Percentiles rank a stretch among this genome's conserved stretches.
These are phyloP conservation scores for Napeogenes sylphis DNA, from an alignment of 2,888 invertebrate species.

Conservation along the genomic window DNA sequence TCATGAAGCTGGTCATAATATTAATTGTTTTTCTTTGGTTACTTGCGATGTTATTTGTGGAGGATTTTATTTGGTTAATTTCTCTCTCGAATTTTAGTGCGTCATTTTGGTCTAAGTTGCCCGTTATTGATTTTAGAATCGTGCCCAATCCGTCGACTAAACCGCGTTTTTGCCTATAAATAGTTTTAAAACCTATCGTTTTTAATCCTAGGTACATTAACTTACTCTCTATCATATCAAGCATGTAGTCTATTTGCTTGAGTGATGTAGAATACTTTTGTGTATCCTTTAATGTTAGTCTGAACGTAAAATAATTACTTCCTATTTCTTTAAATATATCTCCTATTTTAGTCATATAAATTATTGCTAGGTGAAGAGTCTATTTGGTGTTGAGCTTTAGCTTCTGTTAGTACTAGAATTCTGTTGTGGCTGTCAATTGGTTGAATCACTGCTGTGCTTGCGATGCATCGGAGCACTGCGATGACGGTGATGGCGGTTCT, in stretches of 20 bases:
- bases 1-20: constrained; percentile 20
- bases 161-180: constrained; percentile 14
- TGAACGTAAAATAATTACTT: no score
- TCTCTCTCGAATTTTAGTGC: constrained; percentile 16
- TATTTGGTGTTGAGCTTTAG: constrained; percentile 23
- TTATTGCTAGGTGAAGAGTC: constrained; percentile 21
- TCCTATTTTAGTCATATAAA: constrained; percentile 26
- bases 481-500: no score
- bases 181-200: constrained; percentile 11
- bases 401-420: constrained; percentile 32
- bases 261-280: no score
- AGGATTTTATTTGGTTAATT: constrained; percentile 12
- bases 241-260: constrained; percentile 14
- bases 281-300: no score
- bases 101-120: constrained; percentile 20
- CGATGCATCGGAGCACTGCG: constrained; percentile 29
- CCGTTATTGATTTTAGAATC: constrained; percentile 20
- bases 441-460: constrained; percentile 34
- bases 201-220: constrained; percentile 18
- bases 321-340: no score
- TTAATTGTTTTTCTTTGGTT: constrained; percentile 14
- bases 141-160: constrained; percentile 8
- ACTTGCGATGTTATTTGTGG: constrained; percentile 1
- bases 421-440: constrained; percentile 36
- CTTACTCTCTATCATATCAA: constrained; percentile 18